Evolutionary conservation across 2,888 invertebrate species (phyloP), one percentile per base, ranked within the genome.

Genomic region (Eupithecia subfuscata): DNA sequence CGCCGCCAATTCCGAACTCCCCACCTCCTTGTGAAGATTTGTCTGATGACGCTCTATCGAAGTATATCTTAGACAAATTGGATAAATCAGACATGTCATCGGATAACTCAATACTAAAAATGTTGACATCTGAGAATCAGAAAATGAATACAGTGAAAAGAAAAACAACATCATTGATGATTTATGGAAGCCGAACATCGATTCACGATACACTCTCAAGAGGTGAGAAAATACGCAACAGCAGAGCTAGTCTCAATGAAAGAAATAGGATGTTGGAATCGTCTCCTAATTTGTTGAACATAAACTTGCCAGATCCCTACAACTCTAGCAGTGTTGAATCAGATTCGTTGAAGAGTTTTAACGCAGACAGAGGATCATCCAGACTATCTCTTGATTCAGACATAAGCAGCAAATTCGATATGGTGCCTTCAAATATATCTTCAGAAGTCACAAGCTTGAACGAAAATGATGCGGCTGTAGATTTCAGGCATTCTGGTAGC

Each of bases 1-100:
- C 97, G 6, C 98, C 97, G 9, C 97, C 97, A 0, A 96, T 97
- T 80, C 97, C 98, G 8, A 96, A 96, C 34, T 96, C 97, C 14
- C 96, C 97, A 0, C 97, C 97, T 1, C 97, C 97, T 9, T 87
- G 96, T 82, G 97, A 97, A 77, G 97, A 97, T 75, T 90, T 97
- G 9, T 96, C 97, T 69, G 96, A 96, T 45, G 96, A 96, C 79
- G 94, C 94, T 40, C 83, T 95, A 45, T 95, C 95, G 1, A 92
- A 92, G 82, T 95, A 95, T 83, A 91, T 95, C 80, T 85, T 96
- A 76, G 96, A 96, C 67, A 95, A 95, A 84, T 85, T 95, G 40
- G 92, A 95, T 74, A 91, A 92, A 82, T 94, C 94, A 1, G 92
- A 94, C 76, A 90, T 95, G 82, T 89, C 94, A 30, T 89, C 92